phyloP scores from a whole-genome alignment of 1,140 invertebrate genomes.

The Reticulitermes speratus region DNA sequence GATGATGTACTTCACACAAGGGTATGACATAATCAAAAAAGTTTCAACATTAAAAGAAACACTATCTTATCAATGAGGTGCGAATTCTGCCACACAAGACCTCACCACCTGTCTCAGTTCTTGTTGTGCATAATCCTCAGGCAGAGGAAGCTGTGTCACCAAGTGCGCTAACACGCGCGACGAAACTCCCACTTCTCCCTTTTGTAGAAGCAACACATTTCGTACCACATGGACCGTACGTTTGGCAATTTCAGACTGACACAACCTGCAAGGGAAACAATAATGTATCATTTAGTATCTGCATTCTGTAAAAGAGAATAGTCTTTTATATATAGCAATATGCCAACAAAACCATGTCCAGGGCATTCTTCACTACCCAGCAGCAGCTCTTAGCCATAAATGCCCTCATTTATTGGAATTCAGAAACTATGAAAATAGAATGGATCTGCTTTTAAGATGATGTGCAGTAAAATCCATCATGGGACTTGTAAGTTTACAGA shows the following conservation, averaged over 20 bases:
- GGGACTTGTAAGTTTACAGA: not conserved
- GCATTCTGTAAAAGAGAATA: too few relatives aligned
- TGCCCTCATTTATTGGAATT: not conserved
- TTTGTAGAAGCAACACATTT: slow-evolving; percentile 53
- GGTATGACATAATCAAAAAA: too few relatives aligned
- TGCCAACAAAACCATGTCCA: too few relatives aligned
- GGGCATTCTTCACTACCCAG: too few relatives aligned
- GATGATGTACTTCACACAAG: too few relatives aligned
- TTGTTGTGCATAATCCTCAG: slow-evolving; percentile 64
- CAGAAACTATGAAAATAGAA: not conserved
- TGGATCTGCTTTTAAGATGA: too few relatives aligned
- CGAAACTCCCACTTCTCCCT: slow-evolving; percentile 42
- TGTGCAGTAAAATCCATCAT: not conserved
- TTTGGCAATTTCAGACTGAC: slow-evolving; percentile 66
- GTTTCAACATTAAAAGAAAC: not conserved
- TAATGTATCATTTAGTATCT: too few relatives aligned
- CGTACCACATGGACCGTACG: slow-evolving; percentile 55
- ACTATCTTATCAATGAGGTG: not conserved
- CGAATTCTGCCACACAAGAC: not conserved
- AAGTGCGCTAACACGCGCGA: slow-evolving; percentile 53
- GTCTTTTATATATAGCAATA: too few relatives aligned
- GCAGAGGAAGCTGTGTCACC: slow-evolving; percentile 58
- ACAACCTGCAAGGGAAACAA: slow-evolving; percentile 48
- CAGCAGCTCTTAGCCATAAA: not conserved
- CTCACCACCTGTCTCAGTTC: slow-evolving; percentile 47